Evolutionary conservation across 2,113 vertebrate genomes (phyloP).

Genomic region (Rissa tridactyla): DNA sequence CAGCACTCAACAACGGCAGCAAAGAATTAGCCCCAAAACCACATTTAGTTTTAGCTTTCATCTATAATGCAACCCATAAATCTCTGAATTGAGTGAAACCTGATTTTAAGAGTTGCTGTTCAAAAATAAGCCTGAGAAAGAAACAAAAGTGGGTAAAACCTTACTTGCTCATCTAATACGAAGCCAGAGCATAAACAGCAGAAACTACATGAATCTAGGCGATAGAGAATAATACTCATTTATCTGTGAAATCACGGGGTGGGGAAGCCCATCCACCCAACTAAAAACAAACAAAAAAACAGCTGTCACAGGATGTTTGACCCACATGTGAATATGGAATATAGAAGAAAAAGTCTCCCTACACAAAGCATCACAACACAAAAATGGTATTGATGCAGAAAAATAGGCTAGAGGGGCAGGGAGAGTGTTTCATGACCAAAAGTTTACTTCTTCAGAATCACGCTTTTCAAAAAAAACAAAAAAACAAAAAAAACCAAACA

Average conservation of each 20-base stretch:
- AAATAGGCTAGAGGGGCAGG: not conserved
- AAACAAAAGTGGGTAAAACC: not conserved
- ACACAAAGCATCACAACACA: not conserved
- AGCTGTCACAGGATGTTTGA: not conserved
- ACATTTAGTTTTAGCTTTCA: not conserved
- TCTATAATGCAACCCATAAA: not conserved
- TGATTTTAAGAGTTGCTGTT: not conserved
- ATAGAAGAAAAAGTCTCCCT: not conserved
- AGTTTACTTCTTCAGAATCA: not conserved
- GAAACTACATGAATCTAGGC: not conserved
- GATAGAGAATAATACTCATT: not conserved
- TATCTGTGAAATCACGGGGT: not conserved
- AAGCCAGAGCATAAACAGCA: not conserved
- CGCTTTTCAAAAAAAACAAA: not conserved
- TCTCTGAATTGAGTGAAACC: not conserved
- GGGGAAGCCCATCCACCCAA: not conserved
- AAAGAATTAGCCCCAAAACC: not conserved
- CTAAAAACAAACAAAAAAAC: not conserved
- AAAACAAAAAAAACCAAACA: no score
- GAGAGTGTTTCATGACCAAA: not conserved
- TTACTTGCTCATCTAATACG: not conserved
- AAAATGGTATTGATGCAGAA: not conserved
- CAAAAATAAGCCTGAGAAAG: not conserved
- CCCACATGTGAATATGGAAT: not conserved
- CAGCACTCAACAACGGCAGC: not conserved